These are phyloP conservation scores for Hylomyscus alleni DNA, from an alignment of 2,797 vertebrate genomes.

Conservation along the genomic window DNA sequence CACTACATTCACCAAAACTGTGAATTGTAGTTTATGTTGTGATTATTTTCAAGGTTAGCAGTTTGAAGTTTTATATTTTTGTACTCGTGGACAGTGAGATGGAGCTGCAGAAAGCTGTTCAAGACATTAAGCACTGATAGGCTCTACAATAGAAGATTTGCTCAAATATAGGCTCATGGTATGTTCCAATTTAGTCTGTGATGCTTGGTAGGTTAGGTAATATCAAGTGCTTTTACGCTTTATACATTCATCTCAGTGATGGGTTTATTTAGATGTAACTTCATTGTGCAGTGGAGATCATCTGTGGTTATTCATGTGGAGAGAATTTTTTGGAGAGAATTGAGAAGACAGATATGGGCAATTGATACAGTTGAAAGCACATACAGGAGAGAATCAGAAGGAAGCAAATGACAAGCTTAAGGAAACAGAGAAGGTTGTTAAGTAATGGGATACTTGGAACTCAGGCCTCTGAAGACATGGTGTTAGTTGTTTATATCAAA, in stretches of 20 bases:
- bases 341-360: not conserved
- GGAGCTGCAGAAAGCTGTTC: not conserved
- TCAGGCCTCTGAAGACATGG: not conserved
- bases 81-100: not conserved
- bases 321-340: not conserved
- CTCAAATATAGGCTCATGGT: not conserved
- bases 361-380: not conserved
- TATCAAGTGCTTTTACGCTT: not conserved
- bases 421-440: constrained; percentile 24
- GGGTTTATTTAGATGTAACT: not conserved
- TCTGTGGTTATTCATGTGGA: not conserved
- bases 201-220: not conserved
- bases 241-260: not conserved
- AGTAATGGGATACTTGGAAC: not conserved
- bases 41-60: not conserved
- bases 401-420: not conserved
- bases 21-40: not conserved
- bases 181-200: not conserved
- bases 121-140: not conserved
- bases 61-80: not conserved
- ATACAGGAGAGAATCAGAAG: not conserved
- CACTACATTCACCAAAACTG: not conserved
- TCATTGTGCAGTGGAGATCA: not conserved
- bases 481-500: not conserved
- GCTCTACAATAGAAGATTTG: not conserved